These are phyloP conservation scores for Pipa parva DNA, from an alignment of 2,113 vertebrate species.

Conservation along the genomic window DNA sequence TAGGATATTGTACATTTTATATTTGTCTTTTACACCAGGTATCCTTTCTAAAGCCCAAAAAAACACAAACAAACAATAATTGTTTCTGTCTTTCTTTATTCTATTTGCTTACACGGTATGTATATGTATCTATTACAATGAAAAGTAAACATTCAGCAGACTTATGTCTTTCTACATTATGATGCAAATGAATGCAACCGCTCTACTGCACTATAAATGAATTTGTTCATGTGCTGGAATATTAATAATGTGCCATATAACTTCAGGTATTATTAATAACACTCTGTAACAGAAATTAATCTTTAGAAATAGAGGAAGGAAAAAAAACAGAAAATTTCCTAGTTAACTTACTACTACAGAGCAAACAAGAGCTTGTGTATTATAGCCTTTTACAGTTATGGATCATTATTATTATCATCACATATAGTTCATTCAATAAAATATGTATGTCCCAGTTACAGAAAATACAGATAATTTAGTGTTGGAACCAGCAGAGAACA, in stretches of 20 bases:
- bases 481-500: background rate
- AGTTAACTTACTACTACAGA: slow-evolving; percentile 33
- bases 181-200: slow-evolving; percentile 34
- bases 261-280: slow-evolving; percentile 39
- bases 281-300: slow-evolving; percentile 31
- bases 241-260: slow-evolving; percentile 41
- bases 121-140: slow-evolving; percentile 1
- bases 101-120: background rate
- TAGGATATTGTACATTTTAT: too few relatives aligned
- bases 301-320: slow-evolving; percentile 25
- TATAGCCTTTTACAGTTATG: slow-evolving; percentile 24
- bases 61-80: background rate
- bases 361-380: slow-evolving; percentile 32
- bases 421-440: slow-evolving; percentile 16
- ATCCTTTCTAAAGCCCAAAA: too few relatives aligned
- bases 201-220: slow-evolving; percentile 36
- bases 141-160: slow-evolving; percentile 32
- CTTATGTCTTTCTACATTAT: slow-evolving; percentile 24
- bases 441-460: slow-evolving; percentile 20
- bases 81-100: background rate
- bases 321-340: slow-evolving; percentile 11
- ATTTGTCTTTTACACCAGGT: too few relatives aligned
- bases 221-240: slow-evolving; percentile 35
- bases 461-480: slow-evolving; percentile 11
- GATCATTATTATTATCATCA: slow-evolving; percentile 32